Percentiles rank a stretch among this genome's conserved stretches.
These are phyloP conservation scores for Onychomys leucogaster DNA, from an alignment of 2,797 vertebrate genomes.

Conservation along the genomic window DNA sequence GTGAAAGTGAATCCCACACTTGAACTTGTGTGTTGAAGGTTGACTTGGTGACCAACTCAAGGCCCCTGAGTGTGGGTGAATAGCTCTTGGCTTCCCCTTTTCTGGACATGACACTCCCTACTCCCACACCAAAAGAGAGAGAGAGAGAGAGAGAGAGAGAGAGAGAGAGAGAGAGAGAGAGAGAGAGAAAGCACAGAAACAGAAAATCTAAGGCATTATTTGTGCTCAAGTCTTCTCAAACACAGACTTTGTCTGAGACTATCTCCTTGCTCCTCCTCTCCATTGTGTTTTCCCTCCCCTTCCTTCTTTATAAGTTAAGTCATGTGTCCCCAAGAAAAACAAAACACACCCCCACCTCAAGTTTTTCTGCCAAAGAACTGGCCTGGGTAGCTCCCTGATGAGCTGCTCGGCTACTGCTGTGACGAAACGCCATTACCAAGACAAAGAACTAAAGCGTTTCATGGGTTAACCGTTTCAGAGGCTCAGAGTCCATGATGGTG, in stretches of 20 bases:
- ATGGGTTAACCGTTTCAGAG: background rate
- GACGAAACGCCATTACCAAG: background rate
- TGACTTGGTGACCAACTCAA: background rate
- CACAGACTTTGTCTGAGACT: background rate
- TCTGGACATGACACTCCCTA: background rate
- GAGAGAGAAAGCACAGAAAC: background rate
- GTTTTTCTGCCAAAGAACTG: constrained; percentile 6
- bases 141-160: background rate
- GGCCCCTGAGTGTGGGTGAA: background rate
- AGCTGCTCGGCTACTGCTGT: background rate
- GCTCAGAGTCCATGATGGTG: background rate
- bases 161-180: background rate
- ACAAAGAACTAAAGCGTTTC: background rate
- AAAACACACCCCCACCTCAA: background rate
- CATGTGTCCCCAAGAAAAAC: background rate
- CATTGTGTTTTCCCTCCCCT: background rate
- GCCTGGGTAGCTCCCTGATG: background rate
- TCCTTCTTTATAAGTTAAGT: background rate
- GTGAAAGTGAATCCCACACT: background rate
- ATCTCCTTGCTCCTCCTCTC: background rate
- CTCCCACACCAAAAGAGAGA: no score
- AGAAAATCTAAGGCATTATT: background rate
- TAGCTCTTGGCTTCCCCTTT: background rate
- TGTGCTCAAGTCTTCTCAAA: background rate
- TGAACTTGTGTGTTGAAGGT: background rate